These are phyloP conservation scores for Myotis myotis DNA, from an alignment of 2,797 vertebrate species.

Conservation along the genomic window DNA sequence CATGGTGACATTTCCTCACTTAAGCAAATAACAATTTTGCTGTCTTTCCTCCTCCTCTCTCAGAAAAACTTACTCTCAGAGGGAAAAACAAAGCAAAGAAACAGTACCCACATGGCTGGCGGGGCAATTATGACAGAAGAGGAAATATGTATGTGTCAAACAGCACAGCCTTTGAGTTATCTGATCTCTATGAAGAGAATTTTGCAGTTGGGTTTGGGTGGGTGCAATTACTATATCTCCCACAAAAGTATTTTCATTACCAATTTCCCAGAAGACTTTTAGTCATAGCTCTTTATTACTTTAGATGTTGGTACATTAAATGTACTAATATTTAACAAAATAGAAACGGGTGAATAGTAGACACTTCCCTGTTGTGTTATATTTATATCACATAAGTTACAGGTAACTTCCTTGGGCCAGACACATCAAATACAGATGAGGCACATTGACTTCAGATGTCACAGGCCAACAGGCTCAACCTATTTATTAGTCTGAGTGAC, in stretches of 20 bases:
- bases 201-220: constrained; percentile 34
- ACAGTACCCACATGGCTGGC: not conserved
- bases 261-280: constrained; percentile 58
- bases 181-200: constrained; percentile 13
- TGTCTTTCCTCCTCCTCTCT: not conserved
- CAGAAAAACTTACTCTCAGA: constrained; percentile 34
- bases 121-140: not conserved
- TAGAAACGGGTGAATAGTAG: not conserved
- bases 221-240: constrained; percentile 29
- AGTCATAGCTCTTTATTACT: constrained; percentile 47
- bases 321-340: constrained; percentile 51
- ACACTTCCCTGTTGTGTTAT: not conserved
- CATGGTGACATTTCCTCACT: not conserved
- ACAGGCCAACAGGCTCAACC: not conserved
- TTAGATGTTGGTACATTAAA: constrained; percentile 24
- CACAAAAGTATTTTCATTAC: constrained; percentile 62
- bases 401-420: not conserved
- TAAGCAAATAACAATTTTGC: constrained; percentile 17
- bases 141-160: constrained; percentile 33
- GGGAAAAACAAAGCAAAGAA: constrained; percentile 28
- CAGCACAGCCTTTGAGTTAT: not conserved
- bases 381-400: constrained; percentile 27
- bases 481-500: constrained; percentile 1
- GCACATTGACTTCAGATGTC: not conserved
- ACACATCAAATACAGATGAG: not conserved